A percentile compares a stretch with the other conserved stretches of the same genome.
These are phyloP conservation scores for Eurystomus glaucurus DNA, from an alignment of 2,797 vertebrate species.

Conservation along the genomic window DNA sequence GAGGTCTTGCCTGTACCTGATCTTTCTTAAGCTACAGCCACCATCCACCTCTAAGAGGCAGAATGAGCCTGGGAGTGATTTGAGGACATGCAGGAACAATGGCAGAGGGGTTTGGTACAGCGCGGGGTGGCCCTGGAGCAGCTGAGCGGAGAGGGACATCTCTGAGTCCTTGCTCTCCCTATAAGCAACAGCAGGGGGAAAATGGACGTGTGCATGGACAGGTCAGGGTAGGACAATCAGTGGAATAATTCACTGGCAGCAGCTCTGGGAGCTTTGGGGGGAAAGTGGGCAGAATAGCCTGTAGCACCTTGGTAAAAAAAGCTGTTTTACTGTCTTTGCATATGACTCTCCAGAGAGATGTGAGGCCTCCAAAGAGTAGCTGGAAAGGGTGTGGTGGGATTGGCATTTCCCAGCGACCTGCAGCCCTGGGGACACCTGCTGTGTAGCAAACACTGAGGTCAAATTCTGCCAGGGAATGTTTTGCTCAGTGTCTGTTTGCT, in stretches of 20 bases:
- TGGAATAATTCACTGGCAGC: not conserved
- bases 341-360: not conserved
- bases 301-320: not conserved
- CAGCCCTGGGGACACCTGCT: not conserved
- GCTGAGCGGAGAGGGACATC: not conserved
- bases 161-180: not conserved
- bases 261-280: not conserved
- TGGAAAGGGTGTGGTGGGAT: not conserved
- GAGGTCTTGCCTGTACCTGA: not conserved
- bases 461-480: not conserved
- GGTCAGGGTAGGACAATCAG: not conserved
- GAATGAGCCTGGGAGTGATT: not conserved
- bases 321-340: not conserved
- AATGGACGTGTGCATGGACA: not conserved
- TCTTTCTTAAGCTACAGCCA: not conserved
- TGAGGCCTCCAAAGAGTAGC: not conserved
- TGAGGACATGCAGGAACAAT: accelerated
- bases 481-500: not conserved
- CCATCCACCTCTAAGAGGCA: not conserved
- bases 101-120: not conserved
- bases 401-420: not conserved
- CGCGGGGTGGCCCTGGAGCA: not conserved
- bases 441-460: not conserved
- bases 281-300: accelerated
- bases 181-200: not conserved